Conservation (phyloP, 2,113 vertebrate species). For the Arvicanthis niloticus region DNA sequence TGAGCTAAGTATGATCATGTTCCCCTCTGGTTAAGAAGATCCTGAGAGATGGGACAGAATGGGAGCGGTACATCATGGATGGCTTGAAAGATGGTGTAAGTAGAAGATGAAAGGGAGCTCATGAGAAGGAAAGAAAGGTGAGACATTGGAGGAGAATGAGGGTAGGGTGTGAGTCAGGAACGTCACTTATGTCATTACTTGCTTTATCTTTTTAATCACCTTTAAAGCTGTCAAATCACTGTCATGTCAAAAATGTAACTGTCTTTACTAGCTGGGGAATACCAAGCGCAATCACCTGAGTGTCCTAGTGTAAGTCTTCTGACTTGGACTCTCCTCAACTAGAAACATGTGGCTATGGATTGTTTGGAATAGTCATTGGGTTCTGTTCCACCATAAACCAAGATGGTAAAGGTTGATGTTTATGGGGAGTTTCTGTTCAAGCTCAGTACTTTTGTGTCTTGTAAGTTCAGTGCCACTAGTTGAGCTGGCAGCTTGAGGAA, state of each 20-base stretch:
- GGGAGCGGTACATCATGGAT: background rate
- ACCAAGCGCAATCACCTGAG: background rate
- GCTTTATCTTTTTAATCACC: background rate
- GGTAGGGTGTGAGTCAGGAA: too few species aligned
- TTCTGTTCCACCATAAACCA: background rate
- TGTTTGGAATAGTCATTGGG: background rate
- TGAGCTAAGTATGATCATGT: background rate
- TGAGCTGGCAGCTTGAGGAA: background rate
- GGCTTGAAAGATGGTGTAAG: background rate
- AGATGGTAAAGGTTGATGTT: background rate
- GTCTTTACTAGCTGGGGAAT: background rate
- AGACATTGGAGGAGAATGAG: background rate
- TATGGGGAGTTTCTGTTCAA: background rate
- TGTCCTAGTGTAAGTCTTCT: slow-evolving; percentile 9
- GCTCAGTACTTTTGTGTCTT: background rate
- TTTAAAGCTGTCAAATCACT: background rate
- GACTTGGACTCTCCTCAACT: background rate
- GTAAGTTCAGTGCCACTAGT: background rate
- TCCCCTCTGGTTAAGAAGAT: too few species aligned
- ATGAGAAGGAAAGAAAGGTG: background rate
- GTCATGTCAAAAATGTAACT: background rate
- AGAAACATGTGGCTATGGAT: background rate
- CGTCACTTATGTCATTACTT: background rate
- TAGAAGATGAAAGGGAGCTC: background rate
- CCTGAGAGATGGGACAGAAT: background rate